Evolutionary conservation across 2,888 invertebrate species (phyloP).

Genomic region (Ligdia adustata): DNA sequence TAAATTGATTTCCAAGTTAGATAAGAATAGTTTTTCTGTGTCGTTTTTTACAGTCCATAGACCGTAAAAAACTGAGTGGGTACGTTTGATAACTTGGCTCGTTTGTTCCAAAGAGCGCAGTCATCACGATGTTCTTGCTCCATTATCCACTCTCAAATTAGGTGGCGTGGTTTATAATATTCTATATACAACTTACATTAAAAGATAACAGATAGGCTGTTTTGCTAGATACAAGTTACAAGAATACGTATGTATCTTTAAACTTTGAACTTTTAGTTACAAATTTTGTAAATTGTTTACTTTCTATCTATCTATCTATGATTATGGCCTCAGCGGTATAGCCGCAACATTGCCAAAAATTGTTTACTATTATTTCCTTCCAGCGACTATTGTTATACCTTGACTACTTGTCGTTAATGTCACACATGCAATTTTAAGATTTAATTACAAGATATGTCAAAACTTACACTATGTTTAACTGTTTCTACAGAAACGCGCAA

Average conservation of each 20-base stretch:
- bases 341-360: too few species aligned
- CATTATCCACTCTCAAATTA: conserved; percentile 23
- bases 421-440: not conserved
- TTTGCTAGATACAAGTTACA: conserved; percentile 1
- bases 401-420: not conserved
- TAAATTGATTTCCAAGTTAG: conserved; percentile 37
- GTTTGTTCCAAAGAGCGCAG: conserved; percentile 32
- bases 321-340: too few species aligned
- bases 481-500: not conserved
- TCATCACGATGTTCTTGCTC: conserved; percentile 27
- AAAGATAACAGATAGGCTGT: too few species aligned
- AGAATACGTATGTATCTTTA: not conserved
- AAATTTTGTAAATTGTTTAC: too few species aligned
- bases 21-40: conserved; percentile 33
- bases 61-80: conserved; percentile 31
- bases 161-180: conserved; percentile 6
- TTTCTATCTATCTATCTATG: too few species aligned
- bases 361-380: not conserved
- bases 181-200: too few species aligned
- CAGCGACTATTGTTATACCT: not conserved
- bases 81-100: conserved; percentile 25
- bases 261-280: conserved; percentile 1
- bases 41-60: conserved; percentile 28
- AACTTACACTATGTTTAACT: conserved; percentile 2
- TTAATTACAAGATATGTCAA: not conserved